Conservation (phyloP, 2,888 invertebrate species). For the Athalia rosae region DNA sequence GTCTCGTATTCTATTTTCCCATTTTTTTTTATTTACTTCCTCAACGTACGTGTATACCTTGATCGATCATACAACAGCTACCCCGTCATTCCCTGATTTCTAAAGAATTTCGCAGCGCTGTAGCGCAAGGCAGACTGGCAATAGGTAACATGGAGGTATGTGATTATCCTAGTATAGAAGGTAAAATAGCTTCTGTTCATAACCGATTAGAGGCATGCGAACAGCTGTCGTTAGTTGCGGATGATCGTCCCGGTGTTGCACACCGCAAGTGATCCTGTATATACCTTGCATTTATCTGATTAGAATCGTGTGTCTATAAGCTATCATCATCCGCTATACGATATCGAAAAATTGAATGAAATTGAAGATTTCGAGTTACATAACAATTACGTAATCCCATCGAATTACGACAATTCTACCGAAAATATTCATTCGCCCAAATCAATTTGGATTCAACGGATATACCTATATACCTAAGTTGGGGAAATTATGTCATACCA, state of each 20-base stretch:
- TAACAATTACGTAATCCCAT: no score
- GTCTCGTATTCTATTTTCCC: neutral
- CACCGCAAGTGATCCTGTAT: neutral
- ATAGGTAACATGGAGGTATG: slow-evolving; percentile 27
- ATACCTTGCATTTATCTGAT: slow-evolving; percentile 33
- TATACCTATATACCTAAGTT: no score
- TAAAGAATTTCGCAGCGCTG: slow-evolving; percentile 33
- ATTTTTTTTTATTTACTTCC: neutral
- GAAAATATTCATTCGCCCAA: no score
- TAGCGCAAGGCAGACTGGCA: neutral
- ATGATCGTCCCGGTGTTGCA: slow-evolving; percentile 30
- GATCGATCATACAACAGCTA: slow-evolving; percentile 5
- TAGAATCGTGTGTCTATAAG: slow-evolving; percentile 24
- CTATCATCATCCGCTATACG: slow-evolving; percentile 9
- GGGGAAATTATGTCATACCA: no score
- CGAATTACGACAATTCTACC: no score
- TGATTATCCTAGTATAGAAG: slow-evolving; percentile 31
- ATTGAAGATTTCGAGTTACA: neutral
- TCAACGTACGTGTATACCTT: neutral
- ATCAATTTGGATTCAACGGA: no score
- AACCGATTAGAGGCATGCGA: slow-evolving; percentile 39
- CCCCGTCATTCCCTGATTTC: slow-evolving; percentile 11
- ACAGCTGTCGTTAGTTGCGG: slow-evolving; percentile 31
- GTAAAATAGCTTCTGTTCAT: slow-evolving; percentile 37
- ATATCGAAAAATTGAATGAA: neutral